These are phyloP conservation scores for Xylocampa areola DNA, from an alignment of 2,888 invertebrate species.

Conservation along the genomic window DNA sequence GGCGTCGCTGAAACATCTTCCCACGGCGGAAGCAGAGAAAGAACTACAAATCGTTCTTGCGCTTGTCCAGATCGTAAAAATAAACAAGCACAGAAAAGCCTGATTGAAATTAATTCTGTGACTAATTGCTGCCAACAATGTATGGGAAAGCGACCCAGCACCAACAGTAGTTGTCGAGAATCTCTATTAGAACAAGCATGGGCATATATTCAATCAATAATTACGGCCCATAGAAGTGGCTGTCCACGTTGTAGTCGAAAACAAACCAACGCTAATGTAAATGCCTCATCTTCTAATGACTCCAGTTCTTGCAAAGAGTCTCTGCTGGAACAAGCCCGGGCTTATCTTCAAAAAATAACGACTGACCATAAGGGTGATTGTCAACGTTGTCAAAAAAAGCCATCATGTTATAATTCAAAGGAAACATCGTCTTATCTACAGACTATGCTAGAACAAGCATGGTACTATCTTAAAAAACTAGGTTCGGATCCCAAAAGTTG, in stretches of 20 bases:
- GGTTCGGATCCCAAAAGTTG: neutral
- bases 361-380: slow-evolving; percentile 30
- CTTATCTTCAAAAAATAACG: slow-evolving; percentile 19
- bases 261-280: neutral
- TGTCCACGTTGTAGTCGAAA: slow-evolving; percentile 30
- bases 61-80: neutral
- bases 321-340: slow-evolving; percentile 16
- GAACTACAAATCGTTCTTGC: slow-evolving; percentile 2
- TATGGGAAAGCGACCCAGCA: neutral
- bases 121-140: neutral
- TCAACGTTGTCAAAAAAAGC: slow-evolving; percentile 20
- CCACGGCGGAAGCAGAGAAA: neutral
- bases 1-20: slow-evolving; percentile 9
- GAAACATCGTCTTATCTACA: slow-evolving; percentile 13
- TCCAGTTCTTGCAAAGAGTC: slow-evolving; percentile 36
- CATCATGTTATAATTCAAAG: neutral
- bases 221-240: slow-evolving; percentile 3
- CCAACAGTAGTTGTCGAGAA: slow-evolving; percentile 7
- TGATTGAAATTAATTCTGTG: neutral
- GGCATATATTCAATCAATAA: slow-evolving; percentile 19
- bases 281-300: slow-evolving; percentile 15
- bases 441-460: slow-evolving; percentile 30
- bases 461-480: slow-evolving; percentile 23
- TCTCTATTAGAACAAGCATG: slow-evolving; percentile 20
- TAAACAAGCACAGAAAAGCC: neutral